These are phyloP conservation scores for Pan troglodytes DNA, from an alignment of 2,113 vertebrate genomes.

Conservation along the genomic window NHGRI_mPanTro3-v2.1_pri NC_072407.2:93027001-93027500, in stretches of 20 bases:
- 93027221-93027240: neutral
- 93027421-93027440: too few relatives aligned
- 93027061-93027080: neutral
- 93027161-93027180: neutral
- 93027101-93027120: neutral
- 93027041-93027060: neutral
- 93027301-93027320: too few relatives aligned
- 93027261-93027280: neutral
- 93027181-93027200: neutral
- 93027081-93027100: neutral
- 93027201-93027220: neutral
- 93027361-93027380: too few relatives aligned
- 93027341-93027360: too few relatives aligned
- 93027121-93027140: neutral
- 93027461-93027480: too few relatives aligned
- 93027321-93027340: too few relatives aligned
- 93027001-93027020: too few relatives aligned
- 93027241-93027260: neutral
- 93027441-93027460: too few relatives aligned
- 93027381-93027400: too few relatives aligned
- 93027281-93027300: neutral
- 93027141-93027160: neutral
- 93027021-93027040: too few relatives aligned
- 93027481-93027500: too few relatives aligned
- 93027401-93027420: too few relatives aligned